phyloP scores from a whole-genome alignment of 1,140 invertebrate genomes.

The Battus philenor region DNA sequence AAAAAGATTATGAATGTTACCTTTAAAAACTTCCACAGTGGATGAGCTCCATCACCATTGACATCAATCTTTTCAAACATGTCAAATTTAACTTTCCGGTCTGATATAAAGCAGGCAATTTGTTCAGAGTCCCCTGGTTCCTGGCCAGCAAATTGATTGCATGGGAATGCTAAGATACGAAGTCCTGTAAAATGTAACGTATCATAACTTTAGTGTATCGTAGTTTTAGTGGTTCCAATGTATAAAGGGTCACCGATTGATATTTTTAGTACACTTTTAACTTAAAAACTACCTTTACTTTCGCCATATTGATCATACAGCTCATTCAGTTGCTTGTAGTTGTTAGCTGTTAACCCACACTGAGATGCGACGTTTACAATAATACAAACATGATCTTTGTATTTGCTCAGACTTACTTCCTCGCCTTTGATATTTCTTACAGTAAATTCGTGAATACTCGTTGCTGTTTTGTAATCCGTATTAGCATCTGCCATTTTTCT shows the following conservation, averaged over 20 bases:
- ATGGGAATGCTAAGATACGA: conserved; percentile 92
- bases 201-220: conserved; percentile 8
- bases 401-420: conserved; percentile 83
- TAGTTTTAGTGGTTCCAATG: neutral
- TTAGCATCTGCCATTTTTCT: conserved; percentile 60
- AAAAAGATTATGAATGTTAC: conserved; percentile 30
- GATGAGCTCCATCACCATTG: conserved; percentile 90
- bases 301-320: conserved; percentile 85
- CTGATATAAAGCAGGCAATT: conserved; percentile 85
- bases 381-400: conserved; percentile 84
- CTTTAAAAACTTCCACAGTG: conserved; percentile 93
- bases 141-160: conserved; percentile 93
- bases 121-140: conserved; percentile 87
- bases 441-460: conserved; percentile 85
- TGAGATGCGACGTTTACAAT: conserved; percentile 95
- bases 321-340: conserved; percentile 87
- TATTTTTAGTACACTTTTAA: too few relatives aligned
- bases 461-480: conserved; percentile 76
- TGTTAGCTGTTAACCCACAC: conserved; percentile 88
- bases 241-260: neutral
- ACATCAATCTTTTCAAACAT: conserved; percentile 89
- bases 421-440: conserved; percentile 87
- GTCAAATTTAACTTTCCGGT: conserved; percentile 87
- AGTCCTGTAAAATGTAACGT: conserved; percentile 76
- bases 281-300: conserved; percentile 51